phyloP scores from a whole-genome alignment of 1,140 invertebrate genomes.

The Drosophila burlai region DNA sequence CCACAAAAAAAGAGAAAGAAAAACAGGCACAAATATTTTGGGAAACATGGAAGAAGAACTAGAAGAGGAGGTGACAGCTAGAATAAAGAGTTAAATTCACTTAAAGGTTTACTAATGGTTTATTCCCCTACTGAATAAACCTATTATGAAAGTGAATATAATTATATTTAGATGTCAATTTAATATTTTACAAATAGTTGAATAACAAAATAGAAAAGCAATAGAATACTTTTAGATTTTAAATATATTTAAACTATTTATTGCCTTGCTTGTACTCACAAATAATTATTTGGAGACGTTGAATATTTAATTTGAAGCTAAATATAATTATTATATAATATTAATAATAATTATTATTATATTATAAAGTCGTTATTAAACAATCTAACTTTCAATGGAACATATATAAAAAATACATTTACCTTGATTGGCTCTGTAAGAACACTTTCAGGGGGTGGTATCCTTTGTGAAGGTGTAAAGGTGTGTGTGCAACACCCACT shows the following conservation, averaged over 20 bases:
- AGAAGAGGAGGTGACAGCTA: background rate
- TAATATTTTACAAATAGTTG: no score
- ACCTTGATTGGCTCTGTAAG: constrained; percentile 6
- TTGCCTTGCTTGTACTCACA: background rate
- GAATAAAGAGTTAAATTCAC: background rate
- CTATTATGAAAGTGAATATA: no score
- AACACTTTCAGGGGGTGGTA: constrained; percentile 1
- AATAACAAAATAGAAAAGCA: no score
- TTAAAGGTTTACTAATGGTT: background rate
- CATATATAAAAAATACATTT: background rate
- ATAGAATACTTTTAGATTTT: no score
- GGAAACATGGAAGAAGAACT: background rate
- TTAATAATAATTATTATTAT: no score
- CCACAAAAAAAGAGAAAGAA: background rate
- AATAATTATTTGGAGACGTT: background rate
- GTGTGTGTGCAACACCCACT: constrained; percentile 21
- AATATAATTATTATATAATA: background rate
- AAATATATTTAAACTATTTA: background rate
- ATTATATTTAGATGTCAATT: no score
- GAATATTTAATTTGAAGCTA: background rate
- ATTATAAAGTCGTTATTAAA: no score
- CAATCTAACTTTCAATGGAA: no score
- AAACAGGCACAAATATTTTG: background rate
- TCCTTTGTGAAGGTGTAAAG: background rate
- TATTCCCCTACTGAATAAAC: no score